Base-by-base conservation (phyloP, 2,797 vertebrate genomes). In the Acanthurus tractus region DNA sequence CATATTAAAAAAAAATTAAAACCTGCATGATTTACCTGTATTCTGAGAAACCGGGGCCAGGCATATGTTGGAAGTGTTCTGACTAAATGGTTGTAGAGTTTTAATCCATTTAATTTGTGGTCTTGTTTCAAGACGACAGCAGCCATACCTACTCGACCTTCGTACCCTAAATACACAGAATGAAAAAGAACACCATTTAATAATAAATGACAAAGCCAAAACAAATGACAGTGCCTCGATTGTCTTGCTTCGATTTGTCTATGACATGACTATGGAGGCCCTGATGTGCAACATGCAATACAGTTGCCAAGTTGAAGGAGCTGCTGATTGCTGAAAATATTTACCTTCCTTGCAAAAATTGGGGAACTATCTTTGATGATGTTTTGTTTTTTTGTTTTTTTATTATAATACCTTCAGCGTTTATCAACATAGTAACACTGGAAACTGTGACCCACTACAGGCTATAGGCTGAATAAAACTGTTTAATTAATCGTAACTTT, bases 101-200 rank as follows among this genome's bases (percentile, higher is more conserved):
- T 72, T 4, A 18, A 22, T 0, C 96, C 95, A 2, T 96, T 92
- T 63, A 97, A 74, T 0, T 67, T 25, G 12, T 81, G 66, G 0
- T 89, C 94, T 0, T 88, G 85, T 0, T 93, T 95, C 25, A 97
- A 79, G 8, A 96, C 96, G 8, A 97, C 13, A 0, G 97, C 96
- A 0, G 96, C 96, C 97, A 98, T 98, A 0, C 97, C 97, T 0
- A 92, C 95, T 2, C 95, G 91, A 7, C 97, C 97, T 78, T 98
- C 97, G 1, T 95, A 90, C 6, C 96, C 97, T 98, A 85, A 1
- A 53, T 0, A 73, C 20, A 84, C 45, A 78, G n/a, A 76, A 18
- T 5, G 13, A 1, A 57, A 67, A 73, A 52, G 55, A 8, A 42
- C 44, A 61, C 3, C 4, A 7, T 6, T 5, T 53, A 4, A 72